These are phyloP conservation scores for Scarus forsteni DNA, from an alignment of 2,797 vertebrate species.

Conservation along the genomic window DNA sequence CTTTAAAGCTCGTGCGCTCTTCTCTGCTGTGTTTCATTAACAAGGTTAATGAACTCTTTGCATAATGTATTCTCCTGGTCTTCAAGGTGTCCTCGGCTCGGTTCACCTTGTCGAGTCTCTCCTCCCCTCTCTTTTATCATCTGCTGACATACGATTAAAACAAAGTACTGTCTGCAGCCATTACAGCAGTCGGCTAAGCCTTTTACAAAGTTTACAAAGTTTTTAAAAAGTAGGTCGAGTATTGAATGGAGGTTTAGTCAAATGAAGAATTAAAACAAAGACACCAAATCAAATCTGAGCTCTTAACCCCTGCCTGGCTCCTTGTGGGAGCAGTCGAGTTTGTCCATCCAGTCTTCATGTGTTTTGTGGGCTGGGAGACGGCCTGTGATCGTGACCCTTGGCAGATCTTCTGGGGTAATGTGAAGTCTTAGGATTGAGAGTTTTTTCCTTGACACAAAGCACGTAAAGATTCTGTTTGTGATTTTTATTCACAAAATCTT, in stretches of 20 bases:
- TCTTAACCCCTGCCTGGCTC: no score
- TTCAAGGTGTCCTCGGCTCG: slow-evolving; percentile 44
- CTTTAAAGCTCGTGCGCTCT: slow-evolving; percentile 9
- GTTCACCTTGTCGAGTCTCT: slow-evolving; percentile 18
- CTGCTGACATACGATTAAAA: neutral
- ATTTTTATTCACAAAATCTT: no score
- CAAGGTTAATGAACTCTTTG: slow-evolving; percentile 46
- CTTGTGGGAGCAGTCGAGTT: no score
- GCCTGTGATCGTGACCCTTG: no score
- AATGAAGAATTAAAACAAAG: no score
- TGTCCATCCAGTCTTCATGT: no score
- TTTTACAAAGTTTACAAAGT: slow-evolving; percentile 3
- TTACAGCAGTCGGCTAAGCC: slow-evolving; percentile 1
- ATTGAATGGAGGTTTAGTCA: neutral
- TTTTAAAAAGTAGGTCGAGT: neutral
- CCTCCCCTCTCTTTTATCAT: slow-evolving; percentile 15
- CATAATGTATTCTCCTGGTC: slow-evolving; percentile 45
- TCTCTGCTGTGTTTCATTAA: slow-evolving; percentile 36
- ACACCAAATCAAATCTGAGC: no score
- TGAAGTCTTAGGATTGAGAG: no score
- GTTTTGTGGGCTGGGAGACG: no score
- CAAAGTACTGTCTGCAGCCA: neutral
- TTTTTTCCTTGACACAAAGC: no score
- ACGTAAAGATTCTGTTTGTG: no score
- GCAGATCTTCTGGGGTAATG: no score